A percentile compares a stretch with the other conserved stretches of the same genome.
Conservation (phyloP, 2,888 invertebrate species). For the Tethea ocularis region DNA sequence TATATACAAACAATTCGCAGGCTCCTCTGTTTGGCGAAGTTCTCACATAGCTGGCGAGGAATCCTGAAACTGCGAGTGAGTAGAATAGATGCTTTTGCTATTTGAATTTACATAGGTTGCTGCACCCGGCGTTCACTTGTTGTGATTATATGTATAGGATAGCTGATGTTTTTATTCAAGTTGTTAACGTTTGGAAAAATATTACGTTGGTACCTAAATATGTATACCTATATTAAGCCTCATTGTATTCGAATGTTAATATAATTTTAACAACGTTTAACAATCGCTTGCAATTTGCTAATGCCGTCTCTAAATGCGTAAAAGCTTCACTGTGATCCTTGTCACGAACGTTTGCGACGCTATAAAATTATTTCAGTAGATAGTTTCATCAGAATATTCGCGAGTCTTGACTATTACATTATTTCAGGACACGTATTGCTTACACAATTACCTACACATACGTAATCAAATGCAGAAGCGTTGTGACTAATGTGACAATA, state of each 20-base stretch:
- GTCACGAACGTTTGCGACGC: slow-evolving; percentile 31
- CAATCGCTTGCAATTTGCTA: neutral
- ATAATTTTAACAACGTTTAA: neutral
- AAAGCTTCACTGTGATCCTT: slow-evolving; percentile 26
- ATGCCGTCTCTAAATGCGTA: neutral
- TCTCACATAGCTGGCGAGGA: slow-evolving; percentile 69
- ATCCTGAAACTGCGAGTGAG: slow-evolving; percentile 68
- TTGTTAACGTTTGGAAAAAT: too few relatives aligned
- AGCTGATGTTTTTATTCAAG: slow-evolving; percentile 13
- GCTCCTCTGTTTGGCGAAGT: slow-evolving; percentile 65
- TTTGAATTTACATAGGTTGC: slow-evolving; percentile 72
- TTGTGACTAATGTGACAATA: slow-evolving; percentile 66
- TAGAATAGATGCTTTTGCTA: slow-evolving; percentile 61
- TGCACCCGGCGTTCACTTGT: slow-evolving; percentile 43
- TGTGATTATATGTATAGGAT: slow-evolving; percentile 37
- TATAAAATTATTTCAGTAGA: slow-evolving; percentile 56
- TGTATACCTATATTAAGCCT: neutral
- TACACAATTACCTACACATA: too few relatives aligned
- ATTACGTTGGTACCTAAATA: too few relatives aligned
- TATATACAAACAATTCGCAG: slow-evolving; percentile 72
- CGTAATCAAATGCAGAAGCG: slow-evolving; percentile 72
- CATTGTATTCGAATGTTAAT: neutral
- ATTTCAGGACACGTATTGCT: slow-evolving; percentile 78
- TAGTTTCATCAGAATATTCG: slow-evolving; percentile 55
- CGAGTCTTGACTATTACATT: slow-evolving; percentile 63